Evolutionary conservation across 2,888 invertebrate genomes (phyloP).

Genomic region (Schizotus pectinicornis): DNA sequence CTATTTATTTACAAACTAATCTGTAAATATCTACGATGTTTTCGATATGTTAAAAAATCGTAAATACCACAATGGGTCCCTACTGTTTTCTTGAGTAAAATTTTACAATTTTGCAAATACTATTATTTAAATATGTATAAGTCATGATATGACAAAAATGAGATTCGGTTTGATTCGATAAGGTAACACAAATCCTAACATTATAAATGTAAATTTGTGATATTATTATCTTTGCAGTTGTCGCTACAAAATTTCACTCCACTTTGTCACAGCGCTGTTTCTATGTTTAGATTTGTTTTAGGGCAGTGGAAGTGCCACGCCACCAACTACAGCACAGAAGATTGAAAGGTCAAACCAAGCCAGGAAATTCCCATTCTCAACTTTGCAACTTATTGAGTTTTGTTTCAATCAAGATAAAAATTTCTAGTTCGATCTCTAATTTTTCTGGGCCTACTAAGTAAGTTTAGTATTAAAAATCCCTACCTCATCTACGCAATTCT

Average conservation of each 20-base stretch:
- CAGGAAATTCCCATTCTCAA: no score
- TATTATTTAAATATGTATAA: constrained; percentile 12
- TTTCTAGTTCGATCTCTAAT: no score
- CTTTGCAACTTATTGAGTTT: no score
- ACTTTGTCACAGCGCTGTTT: constrained; percentile 31
- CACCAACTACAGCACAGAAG: no score
- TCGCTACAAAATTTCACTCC: constrained; percentile 30
- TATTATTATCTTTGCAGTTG: constrained; percentile 14
- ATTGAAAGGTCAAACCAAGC: not conserved
- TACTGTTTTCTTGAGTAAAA: constrained; percentile 17
- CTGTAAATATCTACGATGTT: constrained; percentile 10
- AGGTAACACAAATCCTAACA: constrained; percentile 4
- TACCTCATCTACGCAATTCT: no score
- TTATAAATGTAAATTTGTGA: constrained; percentile 14
- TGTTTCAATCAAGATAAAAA: no score
- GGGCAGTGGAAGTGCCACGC: constrained; percentile 24
- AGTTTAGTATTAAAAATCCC: no score
- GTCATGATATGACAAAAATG: constrained; percentile 27
- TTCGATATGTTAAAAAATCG: constrained; percentile 15
- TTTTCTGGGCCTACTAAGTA: no score
- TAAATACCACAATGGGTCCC: constrained; percentile 13
- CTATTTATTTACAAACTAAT: constrained; percentile 13
- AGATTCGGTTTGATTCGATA: constrained; percentile 14
- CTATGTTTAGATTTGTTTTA: constrained; percentile 19
- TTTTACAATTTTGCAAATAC: constrained; percentile 16